Conservation (phyloP, 2,888 invertebrate species). For the Rhimphoctona megacephalus region DNA sequence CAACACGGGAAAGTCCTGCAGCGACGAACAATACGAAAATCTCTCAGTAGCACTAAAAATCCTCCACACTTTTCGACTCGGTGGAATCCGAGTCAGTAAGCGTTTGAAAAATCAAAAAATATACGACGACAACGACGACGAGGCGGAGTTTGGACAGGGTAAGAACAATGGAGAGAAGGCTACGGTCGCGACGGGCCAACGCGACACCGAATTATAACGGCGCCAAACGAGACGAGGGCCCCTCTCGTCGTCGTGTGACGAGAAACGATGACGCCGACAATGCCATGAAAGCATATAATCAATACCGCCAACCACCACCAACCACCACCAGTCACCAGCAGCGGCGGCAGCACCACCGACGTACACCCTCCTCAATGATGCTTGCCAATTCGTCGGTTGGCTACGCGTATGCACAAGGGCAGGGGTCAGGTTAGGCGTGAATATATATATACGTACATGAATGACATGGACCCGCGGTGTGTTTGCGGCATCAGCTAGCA, state of each 20-base stretch:
- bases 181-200: slow-evolving; percentile 46
- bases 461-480: background rate
- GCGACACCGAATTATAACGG: slow-evolving; percentile 57
- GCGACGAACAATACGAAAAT: slow-evolving; percentile 51
- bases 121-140: slow-evolving; percentile 30
- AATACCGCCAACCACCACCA: slow-evolving; percentile 56
- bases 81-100: background rate
- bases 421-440: slow-evolving; percentile 44
- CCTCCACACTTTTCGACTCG: slow-evolving; percentile 15
- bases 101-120: slow-evolving; percentile 19
- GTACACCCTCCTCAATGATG: slow-evolving; percentile 34
- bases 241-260: slow-evolving; percentile 65
- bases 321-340: slow-evolving; percentile 28
- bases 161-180: slow-evolving; percentile 46
- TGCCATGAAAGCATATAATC: slow-evolving; percentile 60
- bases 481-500: slow-evolving; percentile 55
- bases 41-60: slow-evolving; percentile 19
- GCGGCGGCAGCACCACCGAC: slow-evolving; percentile 49
- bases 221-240: slow-evolving; percentile 65
- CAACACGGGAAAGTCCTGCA: slow-evolving; percentile 47
- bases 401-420: background rate
- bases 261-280: slow-evolving; percentile 63
- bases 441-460: background rate
- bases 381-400: slow-evolving; percentile 29
- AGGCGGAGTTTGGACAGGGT: slow-evolving; percentile 25